phyloP scores from a whole-genome alignment of 1,140 invertebrate genomes.

The Heliothis subflexa region DNA sequence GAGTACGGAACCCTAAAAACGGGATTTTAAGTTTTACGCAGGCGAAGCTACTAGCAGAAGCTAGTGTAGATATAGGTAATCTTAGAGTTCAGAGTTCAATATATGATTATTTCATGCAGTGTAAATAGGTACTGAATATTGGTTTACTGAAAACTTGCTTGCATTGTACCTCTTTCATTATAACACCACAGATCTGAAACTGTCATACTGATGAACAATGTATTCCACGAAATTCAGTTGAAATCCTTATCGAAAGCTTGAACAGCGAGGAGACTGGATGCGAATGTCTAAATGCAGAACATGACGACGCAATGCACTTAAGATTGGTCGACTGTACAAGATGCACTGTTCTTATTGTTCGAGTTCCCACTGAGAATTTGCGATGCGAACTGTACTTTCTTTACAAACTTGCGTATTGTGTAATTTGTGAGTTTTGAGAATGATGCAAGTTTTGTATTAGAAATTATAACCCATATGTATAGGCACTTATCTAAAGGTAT shows the following conservation, averaged over 20 bases:
- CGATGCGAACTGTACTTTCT: constrained; percentile 38
- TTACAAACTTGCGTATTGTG: not conserved
- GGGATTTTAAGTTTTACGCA: no score
- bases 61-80: no score
- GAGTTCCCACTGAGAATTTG: constrained; percentile 23
- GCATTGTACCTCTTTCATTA: not conserved
- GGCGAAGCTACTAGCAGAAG: no score
- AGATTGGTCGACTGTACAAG: constrained; percentile 58
- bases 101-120: no score
- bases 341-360: constrained; percentile 53
- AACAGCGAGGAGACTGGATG: constrained; percentile 45
- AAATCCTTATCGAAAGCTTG: constrained; percentile 43
- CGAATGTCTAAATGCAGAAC: constrained; percentile 57
- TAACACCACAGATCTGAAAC: not conserved
- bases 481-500: no score
- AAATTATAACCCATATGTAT: no score
- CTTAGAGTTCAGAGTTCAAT: no score
- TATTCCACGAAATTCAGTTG: constrained; percentile 24
- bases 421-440: not conserved
- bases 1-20: no score
- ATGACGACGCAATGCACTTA: constrained; percentile 62
- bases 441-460: no score
- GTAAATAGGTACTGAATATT: no score
- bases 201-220: not conserved
- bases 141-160: not conserved